phyloP scores from a whole-genome alignment of 2,797 vertebrate genomes.

The Cetoscarus ocellatus region DNA sequence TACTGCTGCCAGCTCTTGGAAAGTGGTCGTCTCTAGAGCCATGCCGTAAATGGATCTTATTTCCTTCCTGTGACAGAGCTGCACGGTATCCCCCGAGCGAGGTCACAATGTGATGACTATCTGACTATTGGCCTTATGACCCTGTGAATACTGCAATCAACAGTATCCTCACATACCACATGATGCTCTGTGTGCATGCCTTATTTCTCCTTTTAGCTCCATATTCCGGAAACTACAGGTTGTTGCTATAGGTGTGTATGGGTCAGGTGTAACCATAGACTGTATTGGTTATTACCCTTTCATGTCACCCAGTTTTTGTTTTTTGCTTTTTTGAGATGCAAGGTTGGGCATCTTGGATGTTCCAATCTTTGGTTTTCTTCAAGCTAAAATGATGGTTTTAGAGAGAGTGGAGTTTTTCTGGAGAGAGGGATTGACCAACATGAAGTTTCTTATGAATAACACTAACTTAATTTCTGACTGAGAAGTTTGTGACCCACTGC shows the following conservation, averaged over 20 bases:
- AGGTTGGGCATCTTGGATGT: too few species aligned
- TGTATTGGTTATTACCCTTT: not conserved
- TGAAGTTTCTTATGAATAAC: too few species aligned
- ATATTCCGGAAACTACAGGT: constrained; percentile 11
- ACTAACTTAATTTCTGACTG: too few species aligned
- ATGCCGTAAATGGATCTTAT: constrained; percentile 71
- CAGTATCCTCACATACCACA: constrained; percentile 13
- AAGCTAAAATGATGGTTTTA: too few species aligned
- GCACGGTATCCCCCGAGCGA: constrained; percentile 39
- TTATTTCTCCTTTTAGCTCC: constrained; percentile 27
- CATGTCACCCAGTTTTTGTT: not conserved
- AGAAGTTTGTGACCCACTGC: too few species aligned
- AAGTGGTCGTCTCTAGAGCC: constrained; percentile 58
- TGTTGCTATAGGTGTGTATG: not conserved
- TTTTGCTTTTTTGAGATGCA: not conserved
- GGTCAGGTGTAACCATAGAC: constrained; percentile 18
- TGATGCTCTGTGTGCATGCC: constrained; percentile 3
- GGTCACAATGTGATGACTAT: constrained; percentile 22
- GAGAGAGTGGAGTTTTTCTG: too few species aligned
- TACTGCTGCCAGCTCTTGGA: constrained; percentile 54
- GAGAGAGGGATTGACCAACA: too few species aligned
- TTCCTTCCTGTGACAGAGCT: constrained; percentile 56
- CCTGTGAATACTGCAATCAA: constrained; percentile 13
- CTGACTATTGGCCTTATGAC: constrained; percentile 42
- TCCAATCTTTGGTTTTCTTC: too few species aligned